Evolutionary conservation across 92 coral and sea anemone genomes (phyloP).

Genomic region (Montipora capitata): DNA sequence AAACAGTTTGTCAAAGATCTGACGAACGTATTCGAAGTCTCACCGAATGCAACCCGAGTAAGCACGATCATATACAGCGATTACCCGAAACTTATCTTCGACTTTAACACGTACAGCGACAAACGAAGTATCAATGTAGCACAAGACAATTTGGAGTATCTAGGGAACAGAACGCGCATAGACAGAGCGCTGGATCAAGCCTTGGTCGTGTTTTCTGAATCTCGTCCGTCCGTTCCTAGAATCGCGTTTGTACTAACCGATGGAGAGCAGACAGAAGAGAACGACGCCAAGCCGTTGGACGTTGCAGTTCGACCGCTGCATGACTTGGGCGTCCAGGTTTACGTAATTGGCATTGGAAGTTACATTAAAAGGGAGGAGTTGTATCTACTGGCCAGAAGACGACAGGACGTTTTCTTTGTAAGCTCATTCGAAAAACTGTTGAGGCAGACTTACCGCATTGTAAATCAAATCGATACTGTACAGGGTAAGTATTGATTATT

Average conservation of each 20-base stretch:
- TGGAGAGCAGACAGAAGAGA: conserved; percentile 85
- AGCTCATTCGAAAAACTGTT: conserved; percentile 69
- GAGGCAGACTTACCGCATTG: conserved; percentile 58
- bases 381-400: conserved; percentile 72
- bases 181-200: conserved; percentile 90
- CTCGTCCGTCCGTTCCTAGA: conserved; percentile 92
- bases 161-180: conserved; percentile 86
- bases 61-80: conserved; percentile 88
- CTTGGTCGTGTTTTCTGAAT: conserved; percentile 70
- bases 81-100: conserved; percentile 80
- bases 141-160: conserved; percentile 72
- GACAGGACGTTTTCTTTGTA: conserved; percentile 84
- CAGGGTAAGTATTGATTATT: conserved; percentile 61
- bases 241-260: conserved; percentile 88
- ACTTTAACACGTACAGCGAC: conserved; percentile 73
- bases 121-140: conserved; percentile 74
- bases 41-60: conserved; percentile 85
- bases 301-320: conserved; percentile 83
- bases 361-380: conserved; percentile 69
- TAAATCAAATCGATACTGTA: conserved; percentile 66
- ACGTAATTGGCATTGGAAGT: conserved; percentile 86
- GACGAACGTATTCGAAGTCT: conserved; percentile 78
- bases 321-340: conserved; percentile 86
- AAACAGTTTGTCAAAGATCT: conserved; percentile 86
- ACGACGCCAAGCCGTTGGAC: conserved; percentile 83